phyloP scores from a whole-genome alignment of 2,113 vertebrate genomes.

The Lucifuga dentata region DNA sequence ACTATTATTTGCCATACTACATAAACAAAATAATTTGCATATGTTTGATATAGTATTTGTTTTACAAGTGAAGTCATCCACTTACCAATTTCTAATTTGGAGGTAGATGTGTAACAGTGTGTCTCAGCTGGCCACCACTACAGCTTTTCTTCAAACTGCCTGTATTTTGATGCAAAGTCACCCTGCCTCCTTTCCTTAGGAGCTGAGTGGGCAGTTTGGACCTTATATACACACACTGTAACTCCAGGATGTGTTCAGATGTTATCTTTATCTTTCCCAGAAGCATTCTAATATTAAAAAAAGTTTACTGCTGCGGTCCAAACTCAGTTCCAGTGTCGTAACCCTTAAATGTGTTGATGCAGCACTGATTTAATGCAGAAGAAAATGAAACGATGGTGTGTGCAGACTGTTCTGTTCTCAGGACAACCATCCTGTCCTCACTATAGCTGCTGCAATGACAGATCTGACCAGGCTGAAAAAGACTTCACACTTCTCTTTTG shows the following conservation, averaged over 20 bases:
- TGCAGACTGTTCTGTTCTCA: slow-evolving; percentile 12
- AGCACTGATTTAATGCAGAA: slow-evolving; percentile 37
- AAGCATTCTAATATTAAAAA: slow-evolving; percentile 44
- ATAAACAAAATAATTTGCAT: too few relatives aligned
- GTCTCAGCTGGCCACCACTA: slow-evolving; percentile 25
- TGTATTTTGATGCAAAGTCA: slow-evolving; percentile 29
- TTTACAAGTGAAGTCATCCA: too few relatives aligned
- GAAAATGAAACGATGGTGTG: not conserved
- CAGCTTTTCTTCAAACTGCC: slow-evolving; percentile 13
- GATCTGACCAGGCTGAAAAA: slow-evolving; percentile 49
- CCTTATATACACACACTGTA: slow-evolving; percentile 17
- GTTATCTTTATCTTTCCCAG: slow-evolving; percentile 36
- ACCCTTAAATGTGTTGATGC: slow-evolving; percentile 43
- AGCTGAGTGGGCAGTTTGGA: slow-evolving; percentile 47
- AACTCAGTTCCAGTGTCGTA: slow-evolving; percentile 21
- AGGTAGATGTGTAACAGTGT: slow-evolving; percentile 21
- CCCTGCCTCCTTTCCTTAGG: slow-evolving; percentile 18
- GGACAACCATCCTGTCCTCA: slow-evolving; percentile 10
- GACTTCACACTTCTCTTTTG: slow-evolving; percentile 56
- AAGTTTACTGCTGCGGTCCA: slow-evolving; percentile 27
- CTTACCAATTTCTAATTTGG: too few relatives aligned
- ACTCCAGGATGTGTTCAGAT: slow-evolving; percentile 25
- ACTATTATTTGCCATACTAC: not conserved
- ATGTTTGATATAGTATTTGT: too few relatives aligned
- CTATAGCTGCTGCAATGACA: slow-evolving; percentile 40